Evolutionary conservation across 2,888 invertebrate genomes (phyloP), one percentile per base, ranked within the genome.

Genomic region (Chouioia cunea): DNA sequence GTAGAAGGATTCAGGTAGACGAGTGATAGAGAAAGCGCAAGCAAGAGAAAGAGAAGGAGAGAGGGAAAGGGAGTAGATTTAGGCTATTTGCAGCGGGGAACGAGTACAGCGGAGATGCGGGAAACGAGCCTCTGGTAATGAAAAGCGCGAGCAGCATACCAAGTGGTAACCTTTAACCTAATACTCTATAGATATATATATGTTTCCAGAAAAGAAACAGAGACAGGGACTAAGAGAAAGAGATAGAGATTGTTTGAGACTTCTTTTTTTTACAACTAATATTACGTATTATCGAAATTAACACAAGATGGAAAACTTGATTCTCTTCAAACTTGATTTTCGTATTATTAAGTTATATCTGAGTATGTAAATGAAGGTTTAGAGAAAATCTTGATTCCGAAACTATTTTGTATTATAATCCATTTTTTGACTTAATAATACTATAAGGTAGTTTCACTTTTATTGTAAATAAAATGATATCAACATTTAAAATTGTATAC

Each of bases 61-160:
- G 74, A 70, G 76, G 69, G 64, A 43, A 78, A 77, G 74, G 76
- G 79, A 82, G 83, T 84, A 82, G 83, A 84, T 85, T 85, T 85
- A 85, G 85, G 84, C 84, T 84, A 83, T 85, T 84, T 85, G 84
- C 82, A 83, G 81, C 80, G 76, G 83, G 81, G 81, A 83, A 46
- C n/a, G 59, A 36, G 36, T 36, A 36, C 36, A 70, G 76, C 71
- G 79, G 82, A 80, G 81, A 82, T 81, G 84, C 85, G 83, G 80
- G 83, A 81, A 81, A 83, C 82, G 85, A 85, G 84, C 86, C 84
- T 86, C 87, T 87, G 88, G 88, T 88, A 89, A 89, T 89, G 89
- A 89, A 89, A 89, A 88, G 88, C 87, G 86, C 86, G 88, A 86
- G 87, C 86, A 87, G 89, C 88, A 89, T 88, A 88, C 88, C 87